These are phyloP conservation scores for Pontoporia blainvillei DNA, from an alignment of 2,113 vertebrate species.

Conservation along the genomic window DNA sequence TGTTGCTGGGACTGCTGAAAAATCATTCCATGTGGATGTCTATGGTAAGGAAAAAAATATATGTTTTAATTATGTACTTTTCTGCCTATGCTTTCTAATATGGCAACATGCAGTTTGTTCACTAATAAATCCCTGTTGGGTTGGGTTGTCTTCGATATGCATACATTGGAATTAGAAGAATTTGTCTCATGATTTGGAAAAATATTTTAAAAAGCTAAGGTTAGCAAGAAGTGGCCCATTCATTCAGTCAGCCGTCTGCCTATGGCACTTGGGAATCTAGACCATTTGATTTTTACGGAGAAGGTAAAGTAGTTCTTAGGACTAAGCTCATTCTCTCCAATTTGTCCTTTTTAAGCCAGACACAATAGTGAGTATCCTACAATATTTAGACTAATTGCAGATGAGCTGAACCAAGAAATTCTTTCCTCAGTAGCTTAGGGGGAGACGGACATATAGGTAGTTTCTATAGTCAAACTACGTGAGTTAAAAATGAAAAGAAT, in stretches of 20 bases:
- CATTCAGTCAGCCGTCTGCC: not conserved
- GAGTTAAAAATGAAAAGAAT: not conserved
- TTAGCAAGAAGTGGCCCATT: not conserved
- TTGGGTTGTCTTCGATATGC: not conserved
- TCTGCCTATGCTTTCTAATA: not conserved
- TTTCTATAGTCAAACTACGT: not conserved
- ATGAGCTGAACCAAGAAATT: not conserved
- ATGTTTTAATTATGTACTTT: not conserved
- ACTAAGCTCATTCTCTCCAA: not conserved
- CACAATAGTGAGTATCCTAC: not conserved
- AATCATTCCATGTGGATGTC: slow-evolving; percentile 87
- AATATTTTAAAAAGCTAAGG: not conserved
- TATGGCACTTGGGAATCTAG: not conserved
- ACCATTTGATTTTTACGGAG: not conserved
- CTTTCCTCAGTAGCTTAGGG: not conserved
- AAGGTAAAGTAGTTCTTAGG: not conserved
- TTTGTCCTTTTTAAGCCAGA: not conserved
- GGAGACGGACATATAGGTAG: not conserved
- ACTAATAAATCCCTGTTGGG: not conserved
- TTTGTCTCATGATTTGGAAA: not conserved
- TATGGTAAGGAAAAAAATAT: slow-evolving; percentile 83
- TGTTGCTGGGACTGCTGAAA: slow-evolving; percentile 88
- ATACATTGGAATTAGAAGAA: not conserved
- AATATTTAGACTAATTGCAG: not conserved
- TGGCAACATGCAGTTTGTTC: not conserved